Evolutionary conservation across 1,140 invertebrate genomes (phyloP), one percentile per base, ranked within the genome.

Genomic region (Penaeus japonicus): DNA sequence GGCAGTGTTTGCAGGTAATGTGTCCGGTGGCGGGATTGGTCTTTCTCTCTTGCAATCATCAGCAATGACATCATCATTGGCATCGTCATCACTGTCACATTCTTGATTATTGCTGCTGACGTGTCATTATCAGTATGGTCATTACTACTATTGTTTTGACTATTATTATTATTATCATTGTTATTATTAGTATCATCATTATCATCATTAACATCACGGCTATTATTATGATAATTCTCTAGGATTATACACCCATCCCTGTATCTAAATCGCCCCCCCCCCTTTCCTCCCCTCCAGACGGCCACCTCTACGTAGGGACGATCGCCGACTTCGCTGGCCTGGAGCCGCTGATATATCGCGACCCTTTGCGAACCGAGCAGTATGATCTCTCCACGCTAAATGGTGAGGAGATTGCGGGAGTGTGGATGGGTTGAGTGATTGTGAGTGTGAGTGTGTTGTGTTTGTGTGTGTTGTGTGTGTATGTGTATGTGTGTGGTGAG

Each of bases 1-100:
- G 24, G 96, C 97, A 81, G 95, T 94, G 35, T 93, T 93, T 91
- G 92, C 93, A 70, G 94, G 94, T 94, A 92, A 92, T 91, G 85
- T 79, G 15, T 1, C 30, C 73, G 4, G 30, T 30, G n/a, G n/a
- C n/a, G 53, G 35, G 59, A 47, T 65, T 17, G 18, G 57, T 54
- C 15, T 30, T 30, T 77, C 30, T 77, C 30, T n/a, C n/a, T n/a
- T n/a, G n/a, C n/a, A n/a, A n/a, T n/a, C n/a, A n/a, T n/a, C n/a
- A n/a, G n/a, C n/a, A n/a, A n/a, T n/a, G n/a, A n/a, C n/a, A n/a
- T n/a, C n/a, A n/a, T n/a, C n/a, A n/a, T n/a, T n/a, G n/a, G n/a
- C n/a, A n/a, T n/a, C n/a, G n/a, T n/a, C n/a, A 39, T 39, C 7
- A 39, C 7, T 39, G 7, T 39, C 7, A 7, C 7, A 4, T 39